Percentiles rank a stretch among this genome's conserved stretches.
These are phyloP conservation scores for Tenrec ecaudatus DNA, from an alignment of 2,113 vertebrate species.

Conservation along the genomic window DNA sequence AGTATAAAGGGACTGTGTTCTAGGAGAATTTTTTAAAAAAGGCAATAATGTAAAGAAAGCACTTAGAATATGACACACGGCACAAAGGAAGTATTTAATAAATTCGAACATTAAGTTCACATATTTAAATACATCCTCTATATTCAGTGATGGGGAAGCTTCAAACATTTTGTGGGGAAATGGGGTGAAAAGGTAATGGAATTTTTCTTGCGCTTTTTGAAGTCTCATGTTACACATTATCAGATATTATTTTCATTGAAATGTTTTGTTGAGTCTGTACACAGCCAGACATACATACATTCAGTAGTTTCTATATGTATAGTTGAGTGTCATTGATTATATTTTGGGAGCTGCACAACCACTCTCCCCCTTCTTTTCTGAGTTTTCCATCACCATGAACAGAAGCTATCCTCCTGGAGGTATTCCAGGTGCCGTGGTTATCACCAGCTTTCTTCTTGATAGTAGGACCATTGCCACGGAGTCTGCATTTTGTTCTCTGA, in stretches of 20 bases:
- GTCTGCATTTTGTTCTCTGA: not conserved
- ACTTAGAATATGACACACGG: not conserved
- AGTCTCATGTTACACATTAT: not conserved
- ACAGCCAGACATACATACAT: not conserved
- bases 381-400: not conserved
- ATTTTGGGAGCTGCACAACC: not conserved
- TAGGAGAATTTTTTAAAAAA: not conserved
- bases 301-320: not conserved
- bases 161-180: too few species aligned
- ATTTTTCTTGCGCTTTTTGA: too few species aligned
- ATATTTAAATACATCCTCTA: not conserved
- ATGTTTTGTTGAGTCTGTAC: not conserved
- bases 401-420: not conserved
- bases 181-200: too few species aligned
- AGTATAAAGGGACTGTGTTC: not conserved
- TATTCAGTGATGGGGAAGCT: not conserved
- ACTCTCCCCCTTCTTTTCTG: not conserved
- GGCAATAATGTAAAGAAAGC: not conserved
- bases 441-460: conserved; percentile 13
- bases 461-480: not conserved
- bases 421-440: not conserved
- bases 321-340: not conserved
- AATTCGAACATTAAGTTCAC: too few species aligned
- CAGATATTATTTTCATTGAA: not conserved
- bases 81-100: not conserved